Evolutionary conservation across 1,140 invertebrate species (phyloP).

Genomic region (Solenopsis invicta): DNA sequence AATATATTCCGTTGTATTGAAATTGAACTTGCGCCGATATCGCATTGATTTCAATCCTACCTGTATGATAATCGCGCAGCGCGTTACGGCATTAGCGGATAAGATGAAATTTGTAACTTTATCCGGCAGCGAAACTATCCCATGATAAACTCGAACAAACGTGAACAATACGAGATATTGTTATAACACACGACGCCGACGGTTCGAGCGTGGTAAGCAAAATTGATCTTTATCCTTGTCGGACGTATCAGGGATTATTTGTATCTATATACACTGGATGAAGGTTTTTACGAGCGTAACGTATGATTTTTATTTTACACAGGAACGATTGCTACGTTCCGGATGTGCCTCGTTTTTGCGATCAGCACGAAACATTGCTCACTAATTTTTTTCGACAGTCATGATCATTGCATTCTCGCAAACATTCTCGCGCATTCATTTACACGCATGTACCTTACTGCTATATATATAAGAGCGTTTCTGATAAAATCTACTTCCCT

Average conservation of each 20-base stretch:
- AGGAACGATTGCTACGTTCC: conserved; percentile 77
- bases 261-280: conserved; percentile 69
- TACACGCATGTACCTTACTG: conserved; percentile 64
- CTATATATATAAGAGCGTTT: conserved; percentile 66
- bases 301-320: conserved; percentile 85
- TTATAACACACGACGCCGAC: background rate
- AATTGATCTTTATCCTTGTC: conserved; percentile 68
- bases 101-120: conserved; percentile 35
- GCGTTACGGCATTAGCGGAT: conserved; percentile 6
- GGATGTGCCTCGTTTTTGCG: conserved; percentile 70
- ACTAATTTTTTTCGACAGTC: conserved; percentile 66
- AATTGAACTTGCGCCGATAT: background rate
- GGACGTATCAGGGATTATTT: conserved; percentile 65
- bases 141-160: conserved; percentile 1
- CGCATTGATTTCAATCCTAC: background rate
- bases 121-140: conserved; percentile 8
- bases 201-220: conserved; percentile 10
- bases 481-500: conserved; percentile 69
- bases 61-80: background rate
- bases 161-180: conserved; percentile 10
- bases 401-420: conserved; percentile 61
- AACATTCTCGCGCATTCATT: conserved; percentile 48
- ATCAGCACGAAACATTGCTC: conserved; percentile 75
- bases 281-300: conserved; percentile 85
- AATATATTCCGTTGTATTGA: background rate